Conservation (phyloP, 2,888 invertebrate genomes). For the Orthonevra nobilis region DNA sequence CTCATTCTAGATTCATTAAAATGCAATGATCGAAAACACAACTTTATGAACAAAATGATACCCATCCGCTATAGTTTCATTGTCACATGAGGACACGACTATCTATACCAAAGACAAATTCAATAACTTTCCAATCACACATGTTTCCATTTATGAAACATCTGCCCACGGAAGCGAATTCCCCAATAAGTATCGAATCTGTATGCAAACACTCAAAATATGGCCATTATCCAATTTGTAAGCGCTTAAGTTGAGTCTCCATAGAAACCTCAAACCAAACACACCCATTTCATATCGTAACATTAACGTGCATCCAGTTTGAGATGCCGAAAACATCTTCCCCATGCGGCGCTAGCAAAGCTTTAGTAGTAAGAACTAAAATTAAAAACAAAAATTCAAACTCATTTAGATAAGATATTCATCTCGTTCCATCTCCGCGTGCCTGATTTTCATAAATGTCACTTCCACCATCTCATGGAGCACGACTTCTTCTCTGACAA, state of each 20-base stretch:
- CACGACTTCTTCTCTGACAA: slow-evolving; percentile 30
- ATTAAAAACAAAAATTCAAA: slow-evolving; percentile 21
- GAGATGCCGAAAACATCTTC: no score
- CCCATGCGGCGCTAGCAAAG: no score
- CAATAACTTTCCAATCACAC: slow-evolving; percentile 1
- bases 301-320: no score
- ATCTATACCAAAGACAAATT: slow-evolving; percentile 3
- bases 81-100: no score
- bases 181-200: slow-evolving; percentile 31
- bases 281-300: no score
- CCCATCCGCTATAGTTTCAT: no score
- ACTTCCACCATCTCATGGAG: slow-evolving; percentile 39
- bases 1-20: no score
- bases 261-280: background rate
- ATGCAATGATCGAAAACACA: no score
- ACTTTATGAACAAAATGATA: no score
- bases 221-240: slow-evolving; percentile 37
- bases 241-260: slow-evolving; percentile 32
- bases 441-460: slow-evolving; percentile 52
- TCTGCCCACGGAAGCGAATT: slow-evolving; percentile 12
- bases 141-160: background rate
- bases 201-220: slow-evolving; percentile 39
- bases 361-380: slow-evolving; percentile 1
- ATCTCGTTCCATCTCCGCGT: slow-evolving; percentile 25
- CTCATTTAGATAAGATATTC: slow-evolving; percentile 57